Conservation (phyloP, 2,797 vertebrate species). For the Argya squamiceps region DNA sequence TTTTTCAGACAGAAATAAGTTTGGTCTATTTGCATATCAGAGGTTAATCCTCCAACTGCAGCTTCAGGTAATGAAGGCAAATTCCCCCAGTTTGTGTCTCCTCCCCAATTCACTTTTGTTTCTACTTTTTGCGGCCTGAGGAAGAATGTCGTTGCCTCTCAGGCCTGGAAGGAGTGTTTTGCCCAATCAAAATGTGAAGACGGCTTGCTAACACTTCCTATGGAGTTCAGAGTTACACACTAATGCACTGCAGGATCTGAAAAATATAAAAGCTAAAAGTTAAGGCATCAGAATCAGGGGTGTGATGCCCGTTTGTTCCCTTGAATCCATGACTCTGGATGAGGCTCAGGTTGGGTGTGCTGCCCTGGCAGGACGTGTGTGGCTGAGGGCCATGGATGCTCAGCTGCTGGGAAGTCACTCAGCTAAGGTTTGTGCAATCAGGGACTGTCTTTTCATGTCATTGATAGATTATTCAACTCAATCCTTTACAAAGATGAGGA, state of each 20-base stretch:
- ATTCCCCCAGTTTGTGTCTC: neutral
- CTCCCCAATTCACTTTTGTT: neutral
- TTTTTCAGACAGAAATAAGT: neutral
- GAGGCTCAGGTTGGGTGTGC: neutral
- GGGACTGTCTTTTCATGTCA: neutral
- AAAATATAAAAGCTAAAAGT: neutral
- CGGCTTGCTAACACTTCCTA: fast-evolving
- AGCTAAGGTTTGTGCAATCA: neutral
- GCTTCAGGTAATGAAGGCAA: neutral
- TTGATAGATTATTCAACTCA: neutral
- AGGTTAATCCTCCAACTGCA: neutral
- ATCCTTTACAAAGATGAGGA: neutral
- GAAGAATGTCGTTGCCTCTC: neutral
- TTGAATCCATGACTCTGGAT: neutral
- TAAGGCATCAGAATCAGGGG: too few relatives aligned
- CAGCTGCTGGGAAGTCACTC: neutral
- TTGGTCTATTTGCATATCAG: neutral
- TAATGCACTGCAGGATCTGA: neutral
- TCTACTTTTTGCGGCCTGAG: neutral
- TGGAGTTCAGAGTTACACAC: neutral
- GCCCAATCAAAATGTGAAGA: neutral
- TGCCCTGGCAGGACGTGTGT: neutral
- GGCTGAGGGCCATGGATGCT: neutral
- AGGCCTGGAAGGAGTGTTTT: neutral
- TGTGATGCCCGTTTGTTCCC: neutral